Conservation (phyloP, 1,140 invertebrate genomes). For the Pomacea maculata region DNA sequence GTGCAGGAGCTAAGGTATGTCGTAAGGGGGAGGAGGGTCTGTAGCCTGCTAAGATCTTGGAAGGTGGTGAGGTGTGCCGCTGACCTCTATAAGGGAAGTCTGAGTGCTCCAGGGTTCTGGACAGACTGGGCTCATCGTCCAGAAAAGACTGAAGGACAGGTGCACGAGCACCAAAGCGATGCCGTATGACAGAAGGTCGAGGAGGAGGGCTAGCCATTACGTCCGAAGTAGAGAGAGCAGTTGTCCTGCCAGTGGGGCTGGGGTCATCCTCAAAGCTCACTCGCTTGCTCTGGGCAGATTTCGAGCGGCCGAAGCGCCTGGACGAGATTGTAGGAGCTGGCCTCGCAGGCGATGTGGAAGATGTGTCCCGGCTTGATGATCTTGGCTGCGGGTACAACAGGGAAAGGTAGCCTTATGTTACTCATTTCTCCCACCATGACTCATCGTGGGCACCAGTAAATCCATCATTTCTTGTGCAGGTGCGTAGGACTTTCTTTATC, state of each 20-base stretch:
- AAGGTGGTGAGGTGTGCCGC: too few species aligned
- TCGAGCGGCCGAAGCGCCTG: slow-evolving; percentile 13
- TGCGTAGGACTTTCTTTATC: too few species aligned
- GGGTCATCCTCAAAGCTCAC: neutral
- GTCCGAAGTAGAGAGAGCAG: neutral
- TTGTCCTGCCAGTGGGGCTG: neutral
- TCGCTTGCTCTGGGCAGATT: slow-evolving; percentile 3
- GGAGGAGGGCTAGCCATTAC: slow-evolving; percentile 12
- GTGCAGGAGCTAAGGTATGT: neutral
- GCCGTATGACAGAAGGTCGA: neutral
- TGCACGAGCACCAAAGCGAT: neutral
- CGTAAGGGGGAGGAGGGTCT: neutral
- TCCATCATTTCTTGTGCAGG: too few species aligned
- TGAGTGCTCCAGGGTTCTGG: too few species aligned
- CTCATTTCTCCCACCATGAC: neutral
- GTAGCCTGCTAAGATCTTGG: too few species aligned
- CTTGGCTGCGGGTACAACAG: slow-evolving; percentile 18
- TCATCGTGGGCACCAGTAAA: neutral
- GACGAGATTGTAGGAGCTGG: neutral
- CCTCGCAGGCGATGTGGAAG: neutral
- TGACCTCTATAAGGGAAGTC: too few species aligned
- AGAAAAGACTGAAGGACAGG: too few species aligned
- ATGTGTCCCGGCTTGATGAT: neutral
- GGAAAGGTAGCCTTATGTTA: neutral
- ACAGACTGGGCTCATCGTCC: too few species aligned